Conservation (phyloP, 2,797 vertebrate species). For the Acropternis orthonyx region DNA sequence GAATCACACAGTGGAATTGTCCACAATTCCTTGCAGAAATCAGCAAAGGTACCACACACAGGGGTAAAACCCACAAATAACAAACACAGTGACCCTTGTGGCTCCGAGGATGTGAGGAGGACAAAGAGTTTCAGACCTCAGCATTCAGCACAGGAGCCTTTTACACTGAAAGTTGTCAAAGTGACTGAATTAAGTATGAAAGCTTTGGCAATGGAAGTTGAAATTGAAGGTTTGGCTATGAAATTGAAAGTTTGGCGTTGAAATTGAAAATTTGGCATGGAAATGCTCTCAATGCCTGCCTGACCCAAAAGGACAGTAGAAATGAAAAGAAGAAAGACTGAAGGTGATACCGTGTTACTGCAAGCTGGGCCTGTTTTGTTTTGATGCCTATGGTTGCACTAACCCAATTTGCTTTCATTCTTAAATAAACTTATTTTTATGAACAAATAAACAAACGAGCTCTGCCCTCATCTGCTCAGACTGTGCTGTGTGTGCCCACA, state of each 20-base stretch:
- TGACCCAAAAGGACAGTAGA: not conserved
- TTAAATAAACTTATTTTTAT: not conserved
- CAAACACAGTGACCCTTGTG: rapidly evolving
- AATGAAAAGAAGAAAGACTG: not conserved
- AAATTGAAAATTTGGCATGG: not conserved
- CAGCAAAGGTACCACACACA: rapidly evolving
- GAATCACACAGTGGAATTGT: not conserved
- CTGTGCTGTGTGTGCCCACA: not conserved
- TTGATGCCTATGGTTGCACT: not conserved
- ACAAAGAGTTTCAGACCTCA: not conserved
- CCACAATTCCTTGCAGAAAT: not conserved
- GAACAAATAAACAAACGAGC: not conserved
- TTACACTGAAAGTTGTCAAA: too few relatives aligned
- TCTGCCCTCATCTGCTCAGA: not conserved
- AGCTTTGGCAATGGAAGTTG: not conserved
- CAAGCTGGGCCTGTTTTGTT: not conserved
- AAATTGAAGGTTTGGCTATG: not conserved
- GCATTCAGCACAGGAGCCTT: not conserved
- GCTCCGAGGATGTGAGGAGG: not conserved
- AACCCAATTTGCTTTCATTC: not conserved
- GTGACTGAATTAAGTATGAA: not conserved
- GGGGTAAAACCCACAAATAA: not conserved
- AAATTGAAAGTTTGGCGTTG: not conserved
- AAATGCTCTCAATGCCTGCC: not conserved
- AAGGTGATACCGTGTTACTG: not conserved